Base-by-base conservation (phyloP, 1,140 invertebrate genomes). In the Caenorhabditis brenneri region DNA sequence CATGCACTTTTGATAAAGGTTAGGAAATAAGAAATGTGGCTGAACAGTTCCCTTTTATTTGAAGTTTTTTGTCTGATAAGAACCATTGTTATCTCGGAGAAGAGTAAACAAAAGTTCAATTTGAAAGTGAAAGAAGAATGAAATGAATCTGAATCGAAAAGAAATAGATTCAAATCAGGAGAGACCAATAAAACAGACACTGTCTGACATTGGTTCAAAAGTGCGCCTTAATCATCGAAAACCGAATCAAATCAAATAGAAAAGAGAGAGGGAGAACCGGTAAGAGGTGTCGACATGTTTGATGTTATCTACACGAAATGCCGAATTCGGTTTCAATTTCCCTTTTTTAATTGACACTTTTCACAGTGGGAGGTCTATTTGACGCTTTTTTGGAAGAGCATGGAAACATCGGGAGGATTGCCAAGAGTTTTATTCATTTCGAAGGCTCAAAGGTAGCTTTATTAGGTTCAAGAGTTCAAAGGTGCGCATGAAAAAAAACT, bases 191-290 rank as follows among this genome's bases (percentile, higher is more conserved):
- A 74, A 74, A 74, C 65, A 39, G 65, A 42, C 22, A 22, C 22
- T 55, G 24, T 55, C 53, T 22, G 24, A 29, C 7, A 27, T 10
- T 24, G 65, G 65, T 74, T 74, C 65, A 74, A 42, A 74, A 74
- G 65, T n/a, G 65, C 65, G 65, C 36, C 65, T 55, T 36, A 74
- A 74, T 42, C 65, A 74, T 74, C 36, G n/a, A 27, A 74, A 74
- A 74, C 65, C 5, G 9, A 74, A 74, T 42, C 65, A 42, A 74
- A 74, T 46, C 33, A 74, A 74, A 74, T 31, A 42, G 36, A 31
- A 39, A 65, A 65, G 12, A 16, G 31, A 33, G 16, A 65, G 36
- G 7, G 60, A 31, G n/a, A 42, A 19, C 6, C n/a, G 65, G n/a
- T 3, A 42, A 24, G 31, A 74, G 65, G 36, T 74, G 65, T 74